Conservation (phyloP, 2,888 invertebrate genomes). For the Cryptocheilus praepositus region DNA sequence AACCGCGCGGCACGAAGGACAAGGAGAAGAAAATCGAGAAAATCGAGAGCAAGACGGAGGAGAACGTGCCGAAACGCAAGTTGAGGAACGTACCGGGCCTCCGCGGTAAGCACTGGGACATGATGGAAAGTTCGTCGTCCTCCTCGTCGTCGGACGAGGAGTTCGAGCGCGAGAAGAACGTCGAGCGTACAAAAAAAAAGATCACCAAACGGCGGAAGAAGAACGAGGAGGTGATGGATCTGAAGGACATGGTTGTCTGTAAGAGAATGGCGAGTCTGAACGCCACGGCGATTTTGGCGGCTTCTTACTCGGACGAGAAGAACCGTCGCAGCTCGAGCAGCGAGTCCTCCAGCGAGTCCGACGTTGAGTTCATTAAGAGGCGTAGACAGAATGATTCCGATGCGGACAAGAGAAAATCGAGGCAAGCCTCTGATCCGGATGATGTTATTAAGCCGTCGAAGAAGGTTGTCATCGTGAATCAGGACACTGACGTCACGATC, state of each 20-base stretch:
- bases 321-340: conserved; percentile 77
- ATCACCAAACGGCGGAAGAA: conserved; percentile 66
- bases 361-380: conserved; percentile 69
- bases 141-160: conserved; percentile 69
- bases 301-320: conserved; percentile 87
- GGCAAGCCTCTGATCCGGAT: conserved; percentile 64
- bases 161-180: conserved; percentile 62
- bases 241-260: conserved; percentile 90
- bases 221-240: conserved; percentile 81
- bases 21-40: conserved; percentile 58
- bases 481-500: conserved; percentile 91
- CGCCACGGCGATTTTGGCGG: conserved; percentile 92
- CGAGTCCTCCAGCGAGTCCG: conserved; percentile 77
- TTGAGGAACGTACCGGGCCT: conserved; percentile 83
- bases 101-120: conserved; percentile 90
- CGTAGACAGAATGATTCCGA: conserved; percentile 69
- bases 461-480: conserved; percentile 86
- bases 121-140: conserved; percentile 81
- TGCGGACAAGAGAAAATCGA: conserved; percentile 64
- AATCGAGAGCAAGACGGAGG: conserved; percentile 54
- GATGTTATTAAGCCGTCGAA: conserved; percentile 71
- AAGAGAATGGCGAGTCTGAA: conserved; percentile 95
- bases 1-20: conserved; percentile 62
- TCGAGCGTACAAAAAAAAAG: conserved; percentile 66
- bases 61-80: conserved; percentile 78